phyloP scores from a whole-genome alignment of 2,797 vertebrate species.

The Hyperoplus lanceolatus region DNA sequence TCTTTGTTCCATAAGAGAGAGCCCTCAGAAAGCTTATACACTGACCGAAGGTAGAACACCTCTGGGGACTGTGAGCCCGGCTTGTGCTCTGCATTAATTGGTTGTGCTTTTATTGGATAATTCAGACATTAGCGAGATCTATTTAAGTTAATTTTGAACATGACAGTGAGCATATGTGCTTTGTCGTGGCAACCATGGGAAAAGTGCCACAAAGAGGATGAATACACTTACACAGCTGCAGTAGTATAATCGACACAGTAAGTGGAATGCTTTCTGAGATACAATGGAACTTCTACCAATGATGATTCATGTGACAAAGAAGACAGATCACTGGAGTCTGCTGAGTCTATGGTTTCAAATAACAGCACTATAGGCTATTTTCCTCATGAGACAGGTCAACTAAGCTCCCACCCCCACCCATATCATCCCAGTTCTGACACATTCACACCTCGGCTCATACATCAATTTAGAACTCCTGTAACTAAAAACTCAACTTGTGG shows the following conservation, averaged over 20 bases:
- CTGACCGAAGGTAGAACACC: conserved; percentile 80
- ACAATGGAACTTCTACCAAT: conserved; percentile 68
- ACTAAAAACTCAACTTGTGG: conserved; percentile 81
- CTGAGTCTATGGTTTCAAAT: conserved; percentile 77
- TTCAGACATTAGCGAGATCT: conserved; percentile 78
- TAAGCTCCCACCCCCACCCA: conserved; percentile 69
- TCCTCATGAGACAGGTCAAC: conserved; percentile 76
- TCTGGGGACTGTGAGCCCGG: conserved; percentile 75
- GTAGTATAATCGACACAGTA: conserved; percentile 61
- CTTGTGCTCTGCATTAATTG: conserved; percentile 80
- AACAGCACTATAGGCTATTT: conserved; percentile 77
- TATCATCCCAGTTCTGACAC: conserved; percentile 71
- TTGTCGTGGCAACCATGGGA: conserved; percentile 77
- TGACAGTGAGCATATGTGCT: conserved; percentile 79
- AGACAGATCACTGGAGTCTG: conserved; percentile 70
- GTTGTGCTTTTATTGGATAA: conserved; percentile 85
- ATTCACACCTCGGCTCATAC: conserved; percentile 78
- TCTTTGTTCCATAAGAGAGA: conserved; percentile 81
- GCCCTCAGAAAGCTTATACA: conserved; percentile 77
- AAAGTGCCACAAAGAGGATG: conserved; percentile 54
- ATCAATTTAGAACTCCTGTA: conserved; percentile 81
- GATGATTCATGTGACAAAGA: conserved; percentile 79
- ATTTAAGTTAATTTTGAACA: conserved; percentile 85
- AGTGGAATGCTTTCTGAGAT: conserved; percentile 61
- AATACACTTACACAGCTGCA: conserved; percentile 50